Conservation (phyloP, 2,888 invertebrate species). For the Agonopterix alstromeriana region DNA sequence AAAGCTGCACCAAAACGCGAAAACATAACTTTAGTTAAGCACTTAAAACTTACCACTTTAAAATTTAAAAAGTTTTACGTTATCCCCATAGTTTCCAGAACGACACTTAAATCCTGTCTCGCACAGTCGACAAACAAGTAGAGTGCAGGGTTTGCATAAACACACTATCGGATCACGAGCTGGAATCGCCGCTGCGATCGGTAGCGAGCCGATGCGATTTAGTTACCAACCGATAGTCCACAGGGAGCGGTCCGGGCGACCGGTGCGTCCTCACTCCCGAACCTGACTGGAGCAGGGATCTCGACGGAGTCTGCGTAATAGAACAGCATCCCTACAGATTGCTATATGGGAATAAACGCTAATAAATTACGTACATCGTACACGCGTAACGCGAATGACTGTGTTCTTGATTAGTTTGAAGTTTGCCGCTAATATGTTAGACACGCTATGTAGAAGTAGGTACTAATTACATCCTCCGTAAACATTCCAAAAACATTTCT, state of each 20-base stretch:
- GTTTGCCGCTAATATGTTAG: slow-evolving; percentile 61
- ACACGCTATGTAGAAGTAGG: slow-evolving; percentile 26
- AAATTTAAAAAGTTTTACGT: slow-evolving; percentile 35
- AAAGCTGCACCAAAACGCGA: slow-evolving; percentile 4
- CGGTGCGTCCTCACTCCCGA: slow-evolving; percentile 50
- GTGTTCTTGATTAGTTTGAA: slow-evolving; percentile 73
- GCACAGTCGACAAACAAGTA: slow-evolving; percentile 31
- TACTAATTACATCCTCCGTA: too few species aligned
- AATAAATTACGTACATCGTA: slow-evolving; percentile 73
- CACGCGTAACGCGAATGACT: slow-evolving; percentile 62
- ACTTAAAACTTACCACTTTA: slow-evolving; percentile 36
- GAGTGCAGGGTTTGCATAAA: slow-evolving; percentile 26
- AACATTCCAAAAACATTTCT: neutral
- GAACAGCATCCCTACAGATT: slow-evolving; percentile 72
- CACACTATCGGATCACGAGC: slow-evolving; percentile 24
- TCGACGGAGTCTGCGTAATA: slow-evolving; percentile 74
- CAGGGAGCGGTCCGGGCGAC: slow-evolving; percentile 34
- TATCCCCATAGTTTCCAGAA: slow-evolving; percentile 41
- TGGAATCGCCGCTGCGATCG: neutral
- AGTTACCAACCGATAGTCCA: slow-evolving; percentile 8
- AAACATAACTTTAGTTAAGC: neutral
- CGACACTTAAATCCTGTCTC: slow-evolving; percentile 36
- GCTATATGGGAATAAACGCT: slow-evolving; percentile 73
- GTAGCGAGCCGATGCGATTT: slow-evolving; percentile 2
- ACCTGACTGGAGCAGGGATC: slow-evolving; percentile 69